A percentile compares a stretch with the other conserved stretches of the same genome.
Evolutionary conservation across 2,797 vertebrate species (phyloP).

Genomic region (Balearica regulorum): DNA sequence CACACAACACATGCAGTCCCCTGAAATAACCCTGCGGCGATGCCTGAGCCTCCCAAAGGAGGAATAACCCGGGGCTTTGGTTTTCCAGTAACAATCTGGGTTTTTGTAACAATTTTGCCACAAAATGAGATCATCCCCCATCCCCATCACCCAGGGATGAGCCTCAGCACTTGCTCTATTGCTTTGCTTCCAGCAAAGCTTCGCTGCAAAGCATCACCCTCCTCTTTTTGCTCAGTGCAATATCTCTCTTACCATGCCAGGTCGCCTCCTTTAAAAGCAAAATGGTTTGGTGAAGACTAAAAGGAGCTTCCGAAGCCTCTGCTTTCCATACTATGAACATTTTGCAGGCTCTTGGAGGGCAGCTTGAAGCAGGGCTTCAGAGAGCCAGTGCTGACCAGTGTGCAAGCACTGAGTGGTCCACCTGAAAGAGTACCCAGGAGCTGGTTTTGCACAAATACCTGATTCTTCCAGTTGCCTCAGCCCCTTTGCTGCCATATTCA

Average conservation of each 20-base stretch:
- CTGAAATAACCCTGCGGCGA: fast-evolving
- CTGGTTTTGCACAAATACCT: neutral
- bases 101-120: neutral
- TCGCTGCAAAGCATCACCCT: neutral
- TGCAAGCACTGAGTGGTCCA: neutral
- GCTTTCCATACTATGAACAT: neutral
- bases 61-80: neutral
- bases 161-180: neutral
- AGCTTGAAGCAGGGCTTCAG: neutral
- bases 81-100: neutral
- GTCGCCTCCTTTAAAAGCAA: neutral
- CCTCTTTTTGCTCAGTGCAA: neutral
- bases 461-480: neutral
- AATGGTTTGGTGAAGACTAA: neutral
- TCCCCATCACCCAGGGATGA: neutral
- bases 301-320: neutral
- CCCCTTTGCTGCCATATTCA: neutral
- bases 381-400: fast-evolving
- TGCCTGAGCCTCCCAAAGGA: neutral
- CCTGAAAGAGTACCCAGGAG: neutral
- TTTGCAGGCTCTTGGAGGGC: neutral
- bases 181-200: neutral
- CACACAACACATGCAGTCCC: neutral
- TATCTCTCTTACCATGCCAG: neutral
- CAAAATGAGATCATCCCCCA: neutral